Base-by-base conservation (phyloP, 2,797 vertebrate species). In the Galago senegalensis region DNA sequence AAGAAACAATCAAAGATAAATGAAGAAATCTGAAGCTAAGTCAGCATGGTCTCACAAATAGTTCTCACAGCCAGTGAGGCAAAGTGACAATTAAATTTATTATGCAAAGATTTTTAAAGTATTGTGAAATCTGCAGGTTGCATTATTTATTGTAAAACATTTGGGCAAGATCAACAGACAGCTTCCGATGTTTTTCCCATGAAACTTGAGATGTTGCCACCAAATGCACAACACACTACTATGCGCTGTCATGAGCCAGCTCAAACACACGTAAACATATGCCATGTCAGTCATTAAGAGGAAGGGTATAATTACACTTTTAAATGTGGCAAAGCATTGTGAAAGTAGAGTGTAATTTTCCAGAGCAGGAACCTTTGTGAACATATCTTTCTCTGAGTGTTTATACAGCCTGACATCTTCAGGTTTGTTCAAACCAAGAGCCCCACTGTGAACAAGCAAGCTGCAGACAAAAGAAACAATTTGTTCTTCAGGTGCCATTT, bases 301-400 rank as follows among this genome's bases (percentile, higher is more conserved):
- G 97, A 98, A 98, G 96, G 97, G 96, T 98, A 97, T 98, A 98
- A 98, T 98, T 98, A 98, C 93, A 98, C 89, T 98, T 98, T 98
- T 98, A 98, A 98, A 98, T 98, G 97, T 98, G 96, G 97, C 94
- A 98, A 98, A 98, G 98, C 97, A 98, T 97, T 98, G 98, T 98
- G 89, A 98, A 98, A 98, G 94, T 98, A 98, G 89, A 21, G 0
- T 98, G 95, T 98, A 98, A 98, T 98, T 98, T 99, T 97, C 96
- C 93, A 97, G 95, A 98, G 96, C 60, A 60, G 97, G 84, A 98
- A 98, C 92, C 92, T 98, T 97, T 97, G 97, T 98, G 97, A 98
- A 97, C 72, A 20, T 97, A 98, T 98, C 97, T 98, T 98, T 98
- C 76, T 91, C 60, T 95, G 80, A 98, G 89, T 98, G 97, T 98